phyloP scores from a whole-genome alignment of 2,113 vertebrate species.

The Crocuta crocuta region DNA sequence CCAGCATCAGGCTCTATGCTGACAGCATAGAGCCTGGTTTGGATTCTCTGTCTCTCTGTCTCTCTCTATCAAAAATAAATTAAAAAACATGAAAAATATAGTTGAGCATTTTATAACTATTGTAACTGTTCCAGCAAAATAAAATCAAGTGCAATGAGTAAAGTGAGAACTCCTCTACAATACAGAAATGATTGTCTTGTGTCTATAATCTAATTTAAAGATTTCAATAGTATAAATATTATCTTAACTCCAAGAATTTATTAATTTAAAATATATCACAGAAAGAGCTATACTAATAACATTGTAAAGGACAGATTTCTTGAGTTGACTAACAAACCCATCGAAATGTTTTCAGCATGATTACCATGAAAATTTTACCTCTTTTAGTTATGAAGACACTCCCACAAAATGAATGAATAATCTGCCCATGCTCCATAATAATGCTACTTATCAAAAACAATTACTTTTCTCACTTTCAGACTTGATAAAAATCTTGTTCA shows the following conservation, averaged over 20 bases:
- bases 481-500: constrained; percentile 45
- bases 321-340: background rate
- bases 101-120: background rate
- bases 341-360: constrained; percentile 29
- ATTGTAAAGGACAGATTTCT: background rate
- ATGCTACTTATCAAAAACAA: constrained; percentile 45
- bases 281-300: constrained; percentile 17
- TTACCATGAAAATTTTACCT: constrained; percentile 42
- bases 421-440: background rate
- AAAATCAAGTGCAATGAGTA: background rate
- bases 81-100: too few species aligned
- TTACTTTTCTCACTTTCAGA: constrained; percentile 33
- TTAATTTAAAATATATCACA: constrained; percentile 18
- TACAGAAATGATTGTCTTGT: background rate
- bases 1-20: too few species aligned
- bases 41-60: too few species aligned
- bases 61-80: too few species aligned
- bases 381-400: background rate
- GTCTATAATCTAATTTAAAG: background rate
- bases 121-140: background rate
- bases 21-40: too few species aligned
- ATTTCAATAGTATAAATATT: background rate
- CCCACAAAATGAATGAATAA: constrained; percentile 42
- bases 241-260: background rate
- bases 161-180: constrained; percentile 14